Evolutionary conservation across 2,888 invertebrate genomes (phyloP).

Genomic region (Dione juno): DNA sequence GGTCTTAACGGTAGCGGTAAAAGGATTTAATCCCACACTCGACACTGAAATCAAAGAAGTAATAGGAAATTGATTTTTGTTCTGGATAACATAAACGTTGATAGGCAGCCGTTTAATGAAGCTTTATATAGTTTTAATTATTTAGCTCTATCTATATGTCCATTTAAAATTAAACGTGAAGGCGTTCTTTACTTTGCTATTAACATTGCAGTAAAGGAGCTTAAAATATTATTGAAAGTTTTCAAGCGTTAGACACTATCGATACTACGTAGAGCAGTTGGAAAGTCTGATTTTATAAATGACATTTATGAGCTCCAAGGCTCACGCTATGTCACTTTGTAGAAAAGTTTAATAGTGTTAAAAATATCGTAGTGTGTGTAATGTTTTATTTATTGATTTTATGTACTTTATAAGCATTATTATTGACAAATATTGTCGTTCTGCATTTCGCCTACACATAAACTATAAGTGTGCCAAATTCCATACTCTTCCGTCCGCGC

Average conservation of each 20-base stretch:
- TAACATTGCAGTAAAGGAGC: not conserved
- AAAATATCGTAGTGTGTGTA: too few species aligned
- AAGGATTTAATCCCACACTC: slow-evolving; percentile 47
- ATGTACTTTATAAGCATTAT: too few species aligned
- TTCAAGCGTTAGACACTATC: not conserved
- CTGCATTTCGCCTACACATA: too few species aligned
- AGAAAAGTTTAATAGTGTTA: too few species aligned
- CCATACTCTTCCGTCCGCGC: too few species aligned
- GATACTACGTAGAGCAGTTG: too few species aligned
- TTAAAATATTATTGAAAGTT: not conserved
- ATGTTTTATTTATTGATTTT: too few species aligned
- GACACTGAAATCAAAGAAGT: slow-evolving; percentile 38
- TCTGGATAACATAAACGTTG: slow-evolving; percentile 29
- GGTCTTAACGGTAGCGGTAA: slow-evolving; percentile 69
- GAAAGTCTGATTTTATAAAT: too few species aligned
- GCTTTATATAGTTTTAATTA: slow-evolving; percentile 11
- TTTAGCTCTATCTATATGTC: not conserved
- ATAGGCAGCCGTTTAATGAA: slow-evolving; percentile 27
- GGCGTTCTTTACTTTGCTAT: slow-evolving; percentile 1
- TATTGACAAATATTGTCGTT: too few species aligned
- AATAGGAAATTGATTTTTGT: slow-evolving; percentile 49
- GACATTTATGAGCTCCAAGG: too few species aligned
- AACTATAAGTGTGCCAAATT: too few species aligned
- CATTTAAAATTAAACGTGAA: not conserved
- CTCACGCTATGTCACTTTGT: too few species aligned